Percentiles rank a stretch among this genome's conserved stretches.
These are phyloP conservation scores for Chamaea fasciata DNA, from an alignment of 2,113 vertebrate species.

Conservation along the genomic window DNA sequence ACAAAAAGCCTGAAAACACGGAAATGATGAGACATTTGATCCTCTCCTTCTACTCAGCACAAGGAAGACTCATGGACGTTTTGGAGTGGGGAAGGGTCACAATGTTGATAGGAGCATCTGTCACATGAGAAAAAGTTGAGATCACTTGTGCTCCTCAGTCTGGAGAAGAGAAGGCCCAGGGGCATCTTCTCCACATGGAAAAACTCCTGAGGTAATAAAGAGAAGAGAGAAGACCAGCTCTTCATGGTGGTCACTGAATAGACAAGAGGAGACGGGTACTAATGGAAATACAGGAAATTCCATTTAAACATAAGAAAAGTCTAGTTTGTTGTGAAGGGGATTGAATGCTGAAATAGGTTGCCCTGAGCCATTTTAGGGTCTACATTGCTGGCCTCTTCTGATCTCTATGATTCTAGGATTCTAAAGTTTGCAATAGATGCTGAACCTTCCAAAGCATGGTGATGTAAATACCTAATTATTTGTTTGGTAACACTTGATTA, in stretches of 20 bases:
- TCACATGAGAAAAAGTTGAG: neutral
- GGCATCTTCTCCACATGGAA: neutral
- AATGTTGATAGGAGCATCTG: neutral
- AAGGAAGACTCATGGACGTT: accelerated
- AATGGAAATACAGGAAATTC: neutral
- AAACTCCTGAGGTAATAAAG: neutral
- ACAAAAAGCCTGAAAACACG: neutral
- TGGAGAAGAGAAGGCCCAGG: neutral
- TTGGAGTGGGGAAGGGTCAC: neutral
- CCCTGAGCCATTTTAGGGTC: neutral
- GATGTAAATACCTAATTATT: neutral
- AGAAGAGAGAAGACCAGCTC: neutral
- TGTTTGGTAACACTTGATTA: neutral
- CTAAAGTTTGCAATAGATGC: neutral
- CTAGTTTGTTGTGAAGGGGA: neutral
- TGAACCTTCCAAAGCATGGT: neutral
- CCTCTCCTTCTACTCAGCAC: neutral
- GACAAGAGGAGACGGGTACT: neutral
- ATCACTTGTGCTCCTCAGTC: neutral
- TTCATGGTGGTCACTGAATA: neutral
- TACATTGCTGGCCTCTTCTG: neutral
- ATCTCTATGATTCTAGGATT: neutral
- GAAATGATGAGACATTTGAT: neutral
- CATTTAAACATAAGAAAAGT: neutral
- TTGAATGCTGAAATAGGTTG: neutral